Conservation (phyloP, 30 jellyfish, hydroid and myxozoan species). For the Aurelia coerulea region DNA sequence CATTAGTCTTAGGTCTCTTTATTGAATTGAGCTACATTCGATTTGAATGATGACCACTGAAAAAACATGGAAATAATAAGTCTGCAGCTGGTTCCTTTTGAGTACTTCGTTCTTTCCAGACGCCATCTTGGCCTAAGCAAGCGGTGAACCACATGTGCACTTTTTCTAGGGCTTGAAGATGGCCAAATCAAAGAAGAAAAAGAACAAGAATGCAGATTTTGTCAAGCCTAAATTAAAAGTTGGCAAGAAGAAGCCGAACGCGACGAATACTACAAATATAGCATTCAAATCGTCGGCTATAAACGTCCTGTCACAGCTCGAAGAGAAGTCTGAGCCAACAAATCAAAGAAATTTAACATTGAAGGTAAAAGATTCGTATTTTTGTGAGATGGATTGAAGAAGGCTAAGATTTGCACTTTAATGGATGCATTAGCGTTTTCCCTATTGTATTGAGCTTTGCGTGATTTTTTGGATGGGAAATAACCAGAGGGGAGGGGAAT, state of each 20-base stretch:
- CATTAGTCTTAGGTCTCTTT: no score
- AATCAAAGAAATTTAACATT: conserved; percentile 79
- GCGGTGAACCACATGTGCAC: no score
- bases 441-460: no score
- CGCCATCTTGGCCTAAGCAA: no score
- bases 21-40: not conserved
- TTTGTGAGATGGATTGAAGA: no score
- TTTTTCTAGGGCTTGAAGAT: not conserved
- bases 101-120: no score
- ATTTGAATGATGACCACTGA: not conserved
- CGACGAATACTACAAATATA: conserved; percentile 81
- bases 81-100: no score
- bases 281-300: conserved; percentile 86
- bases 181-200: conserved; percentile 72
- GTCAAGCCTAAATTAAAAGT: conserved; percentile 89
- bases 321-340: conserved; percentile 87
- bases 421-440: no score
- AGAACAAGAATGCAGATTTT: conserved; percentile 83
- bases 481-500: no score
- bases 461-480: no score
- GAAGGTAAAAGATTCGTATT: conserved; percentile 41
- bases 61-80: no score
- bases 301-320: conserved; percentile 76
- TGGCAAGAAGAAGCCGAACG: conserved; percentile 91
- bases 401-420: no score